Evolutionary conservation across 2,888 invertebrate genomes (phyloP), one percentile per base, ranked within the genome.

Genomic region (Platypus cylindrus): DNA sequence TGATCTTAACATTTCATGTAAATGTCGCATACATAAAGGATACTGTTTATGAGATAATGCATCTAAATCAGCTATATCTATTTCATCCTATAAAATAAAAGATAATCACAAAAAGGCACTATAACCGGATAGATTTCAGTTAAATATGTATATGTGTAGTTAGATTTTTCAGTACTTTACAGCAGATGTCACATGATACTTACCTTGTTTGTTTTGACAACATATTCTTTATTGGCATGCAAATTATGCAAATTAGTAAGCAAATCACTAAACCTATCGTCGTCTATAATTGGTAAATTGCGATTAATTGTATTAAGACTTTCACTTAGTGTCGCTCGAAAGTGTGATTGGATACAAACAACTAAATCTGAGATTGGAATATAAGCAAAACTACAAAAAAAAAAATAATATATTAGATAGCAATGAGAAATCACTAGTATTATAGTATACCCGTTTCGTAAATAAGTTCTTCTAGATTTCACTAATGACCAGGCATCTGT

Each of bases 21-120:
- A 69, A 40, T 78, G 72, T 47, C 84, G 77, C 97, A 98, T 98
- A 55, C 98, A 99, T n/a, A 89, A 65, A 2, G 98, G 97, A 62
- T 83, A 97, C 8, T 91, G 87, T 49, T 80, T 77, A 41, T 75
- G 71, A 1, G 87, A 73, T 13, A 87, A 65, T 59, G 79, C 65
- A 56, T 93, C 85, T 13, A 94, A 60, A 42, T 51, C 45, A 13
- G 46, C 49, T 3, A 52, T 48, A 41, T 54, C 45, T n/a, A 60
- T 46, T 16, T 38, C 44, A 12, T 52, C 52, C 35, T 50, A 17
- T 24, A 34, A 34, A 26, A 12, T 4, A 20, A 26, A 8, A 28
- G 7, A 13, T 24, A 29, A n/a, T 45, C 27, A 46, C 11, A 14
- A 4, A 26, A 29, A 29, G 12, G 9, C n/a, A 20, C 20, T 30